Conservation (phyloP, 2,797 vertebrate species). For the Phrynocephalus forsythii region DNA sequence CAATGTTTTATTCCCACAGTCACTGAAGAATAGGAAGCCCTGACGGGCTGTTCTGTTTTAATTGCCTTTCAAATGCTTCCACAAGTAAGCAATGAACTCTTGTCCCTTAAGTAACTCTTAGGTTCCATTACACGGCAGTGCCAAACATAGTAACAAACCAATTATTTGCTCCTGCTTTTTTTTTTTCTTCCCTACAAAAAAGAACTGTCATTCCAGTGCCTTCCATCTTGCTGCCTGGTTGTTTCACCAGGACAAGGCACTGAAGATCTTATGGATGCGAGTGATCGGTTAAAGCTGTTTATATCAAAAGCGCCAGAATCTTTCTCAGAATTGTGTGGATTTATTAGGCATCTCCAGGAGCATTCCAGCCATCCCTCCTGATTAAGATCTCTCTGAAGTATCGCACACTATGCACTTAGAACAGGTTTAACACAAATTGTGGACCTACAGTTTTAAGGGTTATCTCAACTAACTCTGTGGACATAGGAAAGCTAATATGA, state of each 20-base stretch:
- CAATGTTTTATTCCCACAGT: constrained; percentile 20
- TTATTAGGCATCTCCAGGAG: constrained; percentile 4
- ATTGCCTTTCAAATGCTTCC: constrained; percentile 34
- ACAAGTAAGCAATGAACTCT: constrained; percentile 7
- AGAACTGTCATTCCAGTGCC: not conserved
- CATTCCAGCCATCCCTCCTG: not conserved
- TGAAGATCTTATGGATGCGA: not conserved
- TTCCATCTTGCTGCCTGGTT: not conserved
- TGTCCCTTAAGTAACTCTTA: constrained; percentile 16
- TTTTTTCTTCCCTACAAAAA: constrained; percentile 9
- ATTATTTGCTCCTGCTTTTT: constrained; percentile 13
- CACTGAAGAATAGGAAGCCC: constrained; percentile 9
- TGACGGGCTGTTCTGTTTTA: constrained; percentile 21
- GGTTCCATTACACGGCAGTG: constrained; percentile 14
- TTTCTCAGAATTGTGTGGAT: not conserved
- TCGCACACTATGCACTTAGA: not conserved
- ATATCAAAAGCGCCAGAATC: not conserved
- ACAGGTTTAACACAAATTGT: not conserved
- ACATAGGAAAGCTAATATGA: not conserved
- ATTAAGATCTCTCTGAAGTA: not conserved
- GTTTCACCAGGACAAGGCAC: not conserved
- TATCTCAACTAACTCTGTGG: not conserved
- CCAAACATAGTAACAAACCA: constrained; percentile 13
- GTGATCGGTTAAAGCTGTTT: not conserved
- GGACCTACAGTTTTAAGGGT: not conserved